These are phyloP conservation scores for Caenorhabditis tropicalis DNA, from an alignment of 1,140 invertebrate genomes.

Conservation along the genomic window DNA sequence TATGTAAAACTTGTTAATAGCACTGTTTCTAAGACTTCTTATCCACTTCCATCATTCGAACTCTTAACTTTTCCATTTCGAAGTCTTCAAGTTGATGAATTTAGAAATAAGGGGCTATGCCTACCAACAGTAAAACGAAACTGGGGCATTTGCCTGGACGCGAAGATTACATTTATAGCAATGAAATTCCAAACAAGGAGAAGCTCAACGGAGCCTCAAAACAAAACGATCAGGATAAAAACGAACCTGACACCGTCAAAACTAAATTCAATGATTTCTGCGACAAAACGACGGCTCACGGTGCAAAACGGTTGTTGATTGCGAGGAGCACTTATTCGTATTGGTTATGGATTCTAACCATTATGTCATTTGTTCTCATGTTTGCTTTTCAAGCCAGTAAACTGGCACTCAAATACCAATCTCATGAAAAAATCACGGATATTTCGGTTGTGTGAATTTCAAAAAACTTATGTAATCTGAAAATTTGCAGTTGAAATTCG, in stretches of 20 bases:
- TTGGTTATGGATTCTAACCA: neutral
- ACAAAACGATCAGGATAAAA: neutral
- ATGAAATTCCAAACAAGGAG: conserved; percentile 1
- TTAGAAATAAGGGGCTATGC: neutral
- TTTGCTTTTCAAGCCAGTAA: conserved; percentile 28
- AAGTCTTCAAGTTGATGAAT: too few species aligned
- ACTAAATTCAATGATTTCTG: conserved; percentile 8
- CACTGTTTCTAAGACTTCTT: neutral
- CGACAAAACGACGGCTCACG: conserved; percentile 53
- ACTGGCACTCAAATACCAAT: conserved; percentile 26
- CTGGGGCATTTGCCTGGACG: neutral
- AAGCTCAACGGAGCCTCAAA: neutral
- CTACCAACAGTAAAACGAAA: conserved; percentile 16
- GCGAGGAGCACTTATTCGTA: conserved; percentile 29
- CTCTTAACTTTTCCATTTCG: neutral
- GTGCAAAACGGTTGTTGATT: conserved; percentile 48
- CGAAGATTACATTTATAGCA: conserved; percentile 37
- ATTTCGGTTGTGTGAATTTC: conserved; percentile 39
- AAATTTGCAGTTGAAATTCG: conserved; percentile 54
- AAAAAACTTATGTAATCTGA: neutral
- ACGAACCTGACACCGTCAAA: neutral
- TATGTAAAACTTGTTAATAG: neutral
- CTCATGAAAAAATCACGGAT: conserved; percentile 48
- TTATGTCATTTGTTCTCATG: neutral
- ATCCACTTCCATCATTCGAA: too few species aligned